Percentiles rank a stretch among this genome's conserved stretches.
Evolutionary conservation across 23 tunicate species (phyloP).

Genomic region (Clavelina lepadiformis): DNA sequence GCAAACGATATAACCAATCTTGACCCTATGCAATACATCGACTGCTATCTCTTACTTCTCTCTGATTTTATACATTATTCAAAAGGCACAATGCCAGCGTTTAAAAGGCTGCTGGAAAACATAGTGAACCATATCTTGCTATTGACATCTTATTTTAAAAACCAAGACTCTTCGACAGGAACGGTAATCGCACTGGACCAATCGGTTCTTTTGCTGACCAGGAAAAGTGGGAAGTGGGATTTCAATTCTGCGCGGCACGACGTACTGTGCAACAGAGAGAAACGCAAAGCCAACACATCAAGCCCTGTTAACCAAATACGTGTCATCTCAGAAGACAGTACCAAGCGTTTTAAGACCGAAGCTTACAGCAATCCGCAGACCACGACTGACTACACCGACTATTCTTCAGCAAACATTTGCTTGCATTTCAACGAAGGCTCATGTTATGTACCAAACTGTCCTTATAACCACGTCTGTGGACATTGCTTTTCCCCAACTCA

Average conservation of each 20-base stretch:
- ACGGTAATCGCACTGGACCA: neutral
- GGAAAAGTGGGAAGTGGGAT: neutral
- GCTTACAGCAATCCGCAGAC: too few species aligned
- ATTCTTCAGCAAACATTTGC: too few species aligned
- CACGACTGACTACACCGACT: too few species aligned
- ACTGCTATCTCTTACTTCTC: neutral
- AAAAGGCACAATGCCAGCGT: neutral
- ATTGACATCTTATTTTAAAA: neutral
- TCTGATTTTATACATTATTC: neutral
- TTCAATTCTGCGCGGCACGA: neutral
- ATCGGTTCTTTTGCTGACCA: neutral
- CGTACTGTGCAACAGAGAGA: too few species aligned
- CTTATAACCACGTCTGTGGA: too few species aligned
- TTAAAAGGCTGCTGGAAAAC: neutral
- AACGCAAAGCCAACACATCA: too few species aligned
- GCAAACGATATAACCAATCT: slow-evolving; percentile 1
- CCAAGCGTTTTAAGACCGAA: too few species aligned
- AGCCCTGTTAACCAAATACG: too few species aligned
- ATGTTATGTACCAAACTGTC: too few species aligned
- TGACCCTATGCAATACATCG: slow-evolving; percentile 6
- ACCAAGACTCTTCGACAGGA: neutral
- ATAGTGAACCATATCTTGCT: neutral
- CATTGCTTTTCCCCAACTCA: too few species aligned
- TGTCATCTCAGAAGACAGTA: too few species aligned
- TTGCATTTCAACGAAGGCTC: too few species aligned